Conservation (phyloP, 1,140 invertebrate species). For the Dreissena rostriformis region DNA sequence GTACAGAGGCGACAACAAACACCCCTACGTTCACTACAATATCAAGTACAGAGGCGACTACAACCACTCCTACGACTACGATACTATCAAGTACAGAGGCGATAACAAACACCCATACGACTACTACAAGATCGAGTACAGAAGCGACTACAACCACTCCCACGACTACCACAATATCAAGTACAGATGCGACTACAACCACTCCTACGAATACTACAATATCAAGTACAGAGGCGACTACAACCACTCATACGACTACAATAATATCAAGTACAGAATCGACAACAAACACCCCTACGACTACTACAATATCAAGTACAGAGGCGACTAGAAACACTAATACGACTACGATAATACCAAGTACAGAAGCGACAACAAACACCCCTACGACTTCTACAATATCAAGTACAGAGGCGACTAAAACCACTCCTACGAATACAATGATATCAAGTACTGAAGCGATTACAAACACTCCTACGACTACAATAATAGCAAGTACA, state of each 20-base stretch:
- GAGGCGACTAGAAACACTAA: no score
- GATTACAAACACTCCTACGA: not conserved
- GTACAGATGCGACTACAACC: not conserved
- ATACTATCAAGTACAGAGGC: not conserved
- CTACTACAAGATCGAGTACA: not conserved
- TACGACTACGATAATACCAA: no score
- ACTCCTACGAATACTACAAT: no score
- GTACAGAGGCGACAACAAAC: not conserved
- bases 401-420: no score
- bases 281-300: no score
- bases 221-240: not conserved
- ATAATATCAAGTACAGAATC: no score
- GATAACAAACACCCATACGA: not conserved
- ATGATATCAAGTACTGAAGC: not conserved
- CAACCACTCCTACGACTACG: not conserved
- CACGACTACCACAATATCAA: not conserved
- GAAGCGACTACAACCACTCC: not conserved
- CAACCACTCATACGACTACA: no score
- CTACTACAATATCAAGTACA: no score
- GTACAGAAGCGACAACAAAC: no score
- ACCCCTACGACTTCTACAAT: no score
- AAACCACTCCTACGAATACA: no score
- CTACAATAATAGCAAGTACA: no score
- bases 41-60: not conserved
- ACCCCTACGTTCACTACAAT: not conserved